Conservation (phyloP, 2,888 invertebrate genomes). For the Peribatodes rhomboidaria region DNA sequence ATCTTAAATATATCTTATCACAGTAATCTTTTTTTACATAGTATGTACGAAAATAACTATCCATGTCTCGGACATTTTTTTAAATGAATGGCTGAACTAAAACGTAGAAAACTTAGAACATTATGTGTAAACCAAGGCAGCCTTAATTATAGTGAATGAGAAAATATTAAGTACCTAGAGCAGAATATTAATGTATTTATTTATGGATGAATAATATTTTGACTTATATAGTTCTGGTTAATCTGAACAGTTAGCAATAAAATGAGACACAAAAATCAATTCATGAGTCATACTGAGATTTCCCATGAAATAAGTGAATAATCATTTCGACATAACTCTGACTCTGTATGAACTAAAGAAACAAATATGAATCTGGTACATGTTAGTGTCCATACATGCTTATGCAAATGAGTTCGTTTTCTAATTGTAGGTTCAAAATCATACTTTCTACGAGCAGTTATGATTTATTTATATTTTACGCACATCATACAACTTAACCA, state of each 20-base stretch:
- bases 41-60: no score
- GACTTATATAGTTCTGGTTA: background rate
- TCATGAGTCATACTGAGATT: background rate
- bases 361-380: background rate
- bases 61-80: no score
- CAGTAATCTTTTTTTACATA: no score
- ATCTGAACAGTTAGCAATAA: background rate
- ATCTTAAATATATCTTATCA: background rate
- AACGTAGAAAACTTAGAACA: no score
- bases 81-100: no score
- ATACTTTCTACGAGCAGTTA: conserved; percentile 40
- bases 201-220: background rate
- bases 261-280: conserved; percentile 4
- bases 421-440: conserved; percentile 36
- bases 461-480: conserved; percentile 37
- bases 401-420: conserved; percentile 36
- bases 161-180: no score
- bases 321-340: background rate
- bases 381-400: background rate
- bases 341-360: no score
- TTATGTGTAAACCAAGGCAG: background rate
- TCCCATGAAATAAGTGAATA: background rate
- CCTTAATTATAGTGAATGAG: background rate
- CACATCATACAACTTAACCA: conserved; percentile 28
- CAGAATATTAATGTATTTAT: background rate